Conservation (phyloP, 2,113 vertebrate genomes). For the Zapus hudsonius region DNA sequence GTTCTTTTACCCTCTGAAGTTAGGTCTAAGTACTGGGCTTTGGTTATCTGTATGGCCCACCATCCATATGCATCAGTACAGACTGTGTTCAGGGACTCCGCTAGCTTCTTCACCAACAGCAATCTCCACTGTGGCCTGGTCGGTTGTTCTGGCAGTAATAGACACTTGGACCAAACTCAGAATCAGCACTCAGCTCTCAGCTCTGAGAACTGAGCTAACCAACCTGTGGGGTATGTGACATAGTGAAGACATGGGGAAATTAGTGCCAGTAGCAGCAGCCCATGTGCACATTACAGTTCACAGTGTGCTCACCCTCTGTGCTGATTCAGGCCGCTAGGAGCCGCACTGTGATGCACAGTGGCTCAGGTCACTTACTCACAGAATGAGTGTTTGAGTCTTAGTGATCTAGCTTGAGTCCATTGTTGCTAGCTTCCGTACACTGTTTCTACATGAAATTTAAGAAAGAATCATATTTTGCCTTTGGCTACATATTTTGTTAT, state of each 20-base stretch:
- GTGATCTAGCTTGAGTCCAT: background rate
- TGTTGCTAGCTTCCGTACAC: background rate
- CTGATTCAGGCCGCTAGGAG: no score
- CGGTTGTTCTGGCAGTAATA: background rate
- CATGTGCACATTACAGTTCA: no score
- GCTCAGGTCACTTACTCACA: no score
- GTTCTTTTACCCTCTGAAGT: conserved; percentile 9
- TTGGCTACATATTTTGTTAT: background rate
- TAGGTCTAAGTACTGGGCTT: background rate
- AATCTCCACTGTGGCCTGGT: background rate
- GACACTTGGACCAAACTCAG: background rate
- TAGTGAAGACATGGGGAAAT: no score
- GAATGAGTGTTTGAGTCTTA: background rate
- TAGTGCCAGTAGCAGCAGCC: no score
- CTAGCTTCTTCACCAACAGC: background rate
- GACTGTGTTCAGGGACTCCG: background rate
- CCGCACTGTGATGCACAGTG: no score
- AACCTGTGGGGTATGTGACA: no score
- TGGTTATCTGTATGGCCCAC: background rate
- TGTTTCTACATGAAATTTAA: background rate
- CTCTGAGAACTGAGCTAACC: background rate
- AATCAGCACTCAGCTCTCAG: background rate
- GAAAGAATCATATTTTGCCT: conserved; percentile 11
- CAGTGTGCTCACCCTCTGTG: no score
- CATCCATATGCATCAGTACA: background rate